These are phyloP conservation scores for Pygmarrhopalites habei DNA, from an alignment of 1,140 invertebrate genomes.

Conservation along the genomic window DNA sequence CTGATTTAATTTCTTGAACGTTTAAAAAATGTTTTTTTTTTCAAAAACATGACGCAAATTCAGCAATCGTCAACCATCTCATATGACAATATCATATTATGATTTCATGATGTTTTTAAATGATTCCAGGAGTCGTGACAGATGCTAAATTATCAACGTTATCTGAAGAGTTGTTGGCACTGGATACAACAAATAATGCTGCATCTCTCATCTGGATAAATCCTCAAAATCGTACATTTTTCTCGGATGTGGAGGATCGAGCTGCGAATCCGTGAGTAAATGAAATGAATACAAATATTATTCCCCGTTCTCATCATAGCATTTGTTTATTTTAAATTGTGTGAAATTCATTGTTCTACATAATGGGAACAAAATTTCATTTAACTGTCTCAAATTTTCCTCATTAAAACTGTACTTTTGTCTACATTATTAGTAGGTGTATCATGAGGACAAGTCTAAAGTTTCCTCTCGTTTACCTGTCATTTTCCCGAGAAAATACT, in stretches of 20 bases:
- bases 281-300: neutral
- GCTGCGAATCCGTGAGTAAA: slow-evolving; percentile 59
- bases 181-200: slow-evolving; percentile 60
- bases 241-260: slow-evolving; percentile 59
- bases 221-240: slow-evolving; percentile 59
- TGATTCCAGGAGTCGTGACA: slow-evolving; percentile 42
- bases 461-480: too few relatives aligned
- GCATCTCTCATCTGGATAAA: slow-evolving; percentile 59
- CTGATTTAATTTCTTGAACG: too few relatives aligned
- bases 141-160: slow-evolving; percentile 58
- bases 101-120: neutral
- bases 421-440: slow-evolving; percentile 18
- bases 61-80: too few relatives aligned
- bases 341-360: neutral
- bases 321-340: neutral
- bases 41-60: too few relatives aligned
- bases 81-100: too few relatives aligned
- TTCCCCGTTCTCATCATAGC: neutral
- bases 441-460: too few relatives aligned
- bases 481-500: too few relatives aligned
- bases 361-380: neutral
- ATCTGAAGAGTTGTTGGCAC: slow-evolving; percentile 61
- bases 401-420: neutral
- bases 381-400: neutral
- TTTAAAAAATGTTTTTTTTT: too few relatives aligned